Percentiles rank a stretch among this genome's conserved stretches.
These are phyloP conservation scores for Cephus sareptanus DNA, from an alignment of 2,888 invertebrate species.

Conservation along the genomic window DNA sequence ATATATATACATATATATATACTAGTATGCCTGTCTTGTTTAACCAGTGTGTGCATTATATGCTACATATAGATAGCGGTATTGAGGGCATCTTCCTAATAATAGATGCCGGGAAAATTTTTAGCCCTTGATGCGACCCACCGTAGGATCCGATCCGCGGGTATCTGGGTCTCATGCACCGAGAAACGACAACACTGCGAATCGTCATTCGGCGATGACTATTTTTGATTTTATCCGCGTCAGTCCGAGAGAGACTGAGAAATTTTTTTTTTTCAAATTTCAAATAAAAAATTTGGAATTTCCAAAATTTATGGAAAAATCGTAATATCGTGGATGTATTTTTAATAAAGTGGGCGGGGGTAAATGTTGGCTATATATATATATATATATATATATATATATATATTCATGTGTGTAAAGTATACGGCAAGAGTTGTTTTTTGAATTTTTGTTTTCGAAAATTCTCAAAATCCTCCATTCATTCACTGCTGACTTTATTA, in stretches of 20 bases:
- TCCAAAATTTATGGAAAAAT: too few relatives aligned
- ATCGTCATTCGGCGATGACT: background rate
- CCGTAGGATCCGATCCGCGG: conserved; percentile 39
- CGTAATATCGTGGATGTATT: too few relatives aligned
- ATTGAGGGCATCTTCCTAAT: conserved; percentile 65
- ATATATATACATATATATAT: conserved; percentile 27
- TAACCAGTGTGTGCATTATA: conserved; percentile 16
- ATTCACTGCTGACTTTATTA: background rate
- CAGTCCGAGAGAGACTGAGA: background rate
- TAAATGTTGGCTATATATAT: too few relatives aligned
- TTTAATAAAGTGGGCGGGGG: too few relatives aligned
- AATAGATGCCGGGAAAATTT: conserved; percentile 62
- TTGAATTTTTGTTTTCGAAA: background rate
- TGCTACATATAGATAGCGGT: conserved; percentile 60
- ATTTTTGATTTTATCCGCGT: background rate
- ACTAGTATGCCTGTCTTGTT: conserved; percentile 29
- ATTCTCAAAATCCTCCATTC: background rate
- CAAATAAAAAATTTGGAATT: background rate
- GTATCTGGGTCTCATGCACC: conserved; percentile 40
- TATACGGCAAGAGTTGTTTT: background rate
- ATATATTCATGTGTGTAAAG: too few relatives aligned
- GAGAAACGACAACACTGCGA: conserved; percentile 8
- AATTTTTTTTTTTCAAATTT: background rate
- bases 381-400: too few relatives aligned
- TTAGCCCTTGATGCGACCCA: conserved; percentile 63